Conservation (phyloP, 2,113 vertebrate genomes). For the Riparia riparia region DNA sequence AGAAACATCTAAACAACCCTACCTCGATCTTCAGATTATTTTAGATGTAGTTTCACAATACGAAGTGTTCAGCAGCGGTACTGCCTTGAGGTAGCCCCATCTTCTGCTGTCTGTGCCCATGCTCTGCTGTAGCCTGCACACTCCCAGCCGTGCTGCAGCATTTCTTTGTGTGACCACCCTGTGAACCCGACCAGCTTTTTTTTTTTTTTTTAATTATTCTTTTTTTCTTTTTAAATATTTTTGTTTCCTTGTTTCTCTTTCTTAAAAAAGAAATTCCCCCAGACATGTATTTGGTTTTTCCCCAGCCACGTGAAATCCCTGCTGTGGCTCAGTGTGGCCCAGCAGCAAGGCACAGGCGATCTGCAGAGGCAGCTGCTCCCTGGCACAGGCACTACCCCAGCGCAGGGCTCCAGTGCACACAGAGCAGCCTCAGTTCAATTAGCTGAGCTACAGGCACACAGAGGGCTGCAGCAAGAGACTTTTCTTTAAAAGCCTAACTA, state of each 20-base stretch:
- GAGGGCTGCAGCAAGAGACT: neutral
- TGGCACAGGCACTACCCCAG: rapidly evolving
- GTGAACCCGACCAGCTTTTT: neutral
- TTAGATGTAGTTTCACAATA: neutral
- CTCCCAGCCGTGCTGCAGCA: neutral
- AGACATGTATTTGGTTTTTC: neutral
- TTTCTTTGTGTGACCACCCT: neutral
- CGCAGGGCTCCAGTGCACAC: neutral
- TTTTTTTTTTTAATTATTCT: rapidly evolving
- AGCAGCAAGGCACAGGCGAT: neutral
- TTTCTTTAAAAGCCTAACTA: neutral
- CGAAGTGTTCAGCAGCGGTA: neutral
- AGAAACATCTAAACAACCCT: neutral
- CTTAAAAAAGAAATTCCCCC: no score
- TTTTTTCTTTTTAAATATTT: no score
- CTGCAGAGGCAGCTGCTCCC: neutral
- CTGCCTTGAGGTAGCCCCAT: neutral
- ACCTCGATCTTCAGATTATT: neutral
- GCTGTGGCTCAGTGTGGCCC: neutral
- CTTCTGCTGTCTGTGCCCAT: neutral
- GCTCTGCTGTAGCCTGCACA: neutral
- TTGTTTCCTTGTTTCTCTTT: neutral
- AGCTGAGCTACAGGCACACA: neutral
- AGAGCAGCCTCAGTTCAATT: neutral
- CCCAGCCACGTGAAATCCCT: neutral